phyloP scores from a whole-genome alignment of 64 coral and sea anemone genomes.

The Montipora foliosa region DNA sequence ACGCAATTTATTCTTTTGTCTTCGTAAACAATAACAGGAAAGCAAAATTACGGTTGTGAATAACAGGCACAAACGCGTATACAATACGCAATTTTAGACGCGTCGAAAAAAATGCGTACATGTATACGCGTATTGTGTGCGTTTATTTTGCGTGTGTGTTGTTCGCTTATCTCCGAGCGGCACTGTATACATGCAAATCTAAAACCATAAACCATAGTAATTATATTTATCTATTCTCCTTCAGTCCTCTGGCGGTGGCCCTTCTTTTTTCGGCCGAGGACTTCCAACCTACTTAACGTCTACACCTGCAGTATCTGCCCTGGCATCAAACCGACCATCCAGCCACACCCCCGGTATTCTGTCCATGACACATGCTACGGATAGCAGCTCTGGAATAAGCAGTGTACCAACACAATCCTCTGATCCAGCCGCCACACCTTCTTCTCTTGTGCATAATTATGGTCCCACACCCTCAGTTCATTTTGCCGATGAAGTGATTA shows the following conservation, averaged over 20 bases:
- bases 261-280: conserved; percentile 82
- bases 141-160: no score
- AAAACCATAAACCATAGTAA: no score
- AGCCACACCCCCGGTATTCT: conserved; percentile 30
- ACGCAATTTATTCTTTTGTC: no score
- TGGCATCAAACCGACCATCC: conserved; percentile 27
- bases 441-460: conserved; percentile 69
- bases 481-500: conserved; percentile 81
- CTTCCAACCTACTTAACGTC: conserved; percentile 82
- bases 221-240: no score
- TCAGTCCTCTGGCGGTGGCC: neutral
- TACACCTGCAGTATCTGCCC: conserved; percentile 68
- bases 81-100: no score
- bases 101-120: no score
- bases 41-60: no score
- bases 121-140: no score
- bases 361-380: conserved; percentile 71
- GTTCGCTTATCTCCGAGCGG: no score
- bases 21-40: no score
- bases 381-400: conserved; percentile 92
- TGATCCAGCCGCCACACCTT: conserved; percentile 57
- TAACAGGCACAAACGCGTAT: no score
- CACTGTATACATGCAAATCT: no score
- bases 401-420: conserved; percentile 66
- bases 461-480: conserved; percentile 69